Base-by-base conservation (phyloP, 2,113 vertebrate genomes). In the Melospiza georgiana region DNA sequence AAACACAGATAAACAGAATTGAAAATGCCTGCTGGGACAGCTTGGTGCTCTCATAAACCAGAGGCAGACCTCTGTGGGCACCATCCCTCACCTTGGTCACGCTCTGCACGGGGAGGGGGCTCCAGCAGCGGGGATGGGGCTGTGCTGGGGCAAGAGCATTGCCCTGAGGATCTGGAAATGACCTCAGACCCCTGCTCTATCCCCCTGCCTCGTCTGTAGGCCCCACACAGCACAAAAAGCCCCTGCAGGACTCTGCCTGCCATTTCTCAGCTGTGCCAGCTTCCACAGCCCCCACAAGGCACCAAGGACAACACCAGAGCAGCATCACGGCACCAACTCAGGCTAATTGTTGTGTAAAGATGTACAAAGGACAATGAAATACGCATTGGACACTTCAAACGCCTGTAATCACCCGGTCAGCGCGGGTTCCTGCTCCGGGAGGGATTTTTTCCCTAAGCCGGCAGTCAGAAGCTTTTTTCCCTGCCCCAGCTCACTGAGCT, bases 1-100 rank as follows among this genome's bases (percentile, higher is more conserved):
- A 95, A 95, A 91, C 67, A 67, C 44, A 93, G 93, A 89, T 73
- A 95, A 95, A 94, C 41, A 28, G 93, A 89, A 90, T 69, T 84
- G 90, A 79, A 94, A 94, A 80, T 15, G 92, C 95, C 95, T 88
- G 93, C 90, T 89, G 93, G 94, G 94, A 90, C 81, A 33, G 83
- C 72, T 88, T 63, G 89, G 71, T 30, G 88, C 67, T 91, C 96
- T 95, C 97, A 82, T 95, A 97, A 97, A 95, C 11, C 10, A 0
- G 69, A 95, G 92, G 57, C 79, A 87, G 84, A 67, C 67, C 73
- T 24, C 4, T 1, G 55, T 28, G 11, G 44, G 83, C 91, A 68
- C 31, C 41, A 44, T 39, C 18, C 48, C 46, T 55, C 25, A 6
- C 86, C 62, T 6, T 5, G 4, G 54, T 12, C 88, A 39, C 5